Evolutionary conservation across 2,888 invertebrate species (phyloP).

Genomic region (Germaria angustata): DNA sequence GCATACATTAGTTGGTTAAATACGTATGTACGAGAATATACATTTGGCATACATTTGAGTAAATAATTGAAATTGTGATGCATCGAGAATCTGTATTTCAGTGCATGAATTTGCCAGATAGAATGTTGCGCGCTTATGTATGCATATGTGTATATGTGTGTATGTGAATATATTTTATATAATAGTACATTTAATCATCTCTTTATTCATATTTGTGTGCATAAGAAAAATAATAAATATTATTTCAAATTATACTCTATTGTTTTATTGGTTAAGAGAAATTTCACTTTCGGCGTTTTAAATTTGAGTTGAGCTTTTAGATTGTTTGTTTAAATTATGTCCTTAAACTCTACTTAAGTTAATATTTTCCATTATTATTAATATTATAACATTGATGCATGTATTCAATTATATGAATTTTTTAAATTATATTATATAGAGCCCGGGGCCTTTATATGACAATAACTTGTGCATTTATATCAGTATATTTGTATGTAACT

Average conservation of each 20-base stretch:
- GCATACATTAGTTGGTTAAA: slow-evolving; percentile 7
- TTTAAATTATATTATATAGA: too few relatives aligned
- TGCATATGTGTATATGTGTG: background rate
- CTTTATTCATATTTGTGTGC: slow-evolving; percentile 7
- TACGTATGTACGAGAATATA: background rate
- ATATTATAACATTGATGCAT: too few relatives aligned
- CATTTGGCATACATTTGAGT: slow-evolving; percentile 18
- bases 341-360: too few relatives aligned
- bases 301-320: background rate
- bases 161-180: background rate
- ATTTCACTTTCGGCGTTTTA: background rate
- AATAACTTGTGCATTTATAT: too few relatives aligned
- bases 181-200: background rate
- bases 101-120: background rate
- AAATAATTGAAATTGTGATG: slow-evolving; percentile 27
- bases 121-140: background rate
- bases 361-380: too few relatives aligned
- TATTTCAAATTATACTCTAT: slow-evolving; percentile 15
- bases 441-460: too few relatives aligned
- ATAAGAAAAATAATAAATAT: slow-evolving; percentile 43
- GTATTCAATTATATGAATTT: too few relatives aligned
- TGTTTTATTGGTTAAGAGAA: background rate
- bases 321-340: background rate
- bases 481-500: too few relatives aligned
- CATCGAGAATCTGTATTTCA: background rate